phyloP scores from a whole-genome alignment of 2,797 vertebrate species.

The Perodicticus potto region DNA sequence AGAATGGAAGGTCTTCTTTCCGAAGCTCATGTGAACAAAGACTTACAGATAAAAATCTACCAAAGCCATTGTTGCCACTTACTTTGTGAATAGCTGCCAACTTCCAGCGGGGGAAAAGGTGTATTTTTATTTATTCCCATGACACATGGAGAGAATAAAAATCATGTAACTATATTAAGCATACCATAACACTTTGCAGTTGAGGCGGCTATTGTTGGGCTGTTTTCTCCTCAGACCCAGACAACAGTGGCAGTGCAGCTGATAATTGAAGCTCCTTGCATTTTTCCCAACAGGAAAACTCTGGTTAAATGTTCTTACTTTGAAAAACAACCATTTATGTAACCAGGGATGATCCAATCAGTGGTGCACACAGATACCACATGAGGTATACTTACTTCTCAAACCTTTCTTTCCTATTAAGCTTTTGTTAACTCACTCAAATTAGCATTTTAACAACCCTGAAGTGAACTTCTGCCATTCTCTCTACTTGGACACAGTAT shows the following conservation, averaged over 20 bases:
- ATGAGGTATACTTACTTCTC: conserved; percentile 81
- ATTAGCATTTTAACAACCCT: conserved; percentile 93
- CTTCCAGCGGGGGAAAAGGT: conserved; percentile 70
- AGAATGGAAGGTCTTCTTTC: conserved; percentile 82
- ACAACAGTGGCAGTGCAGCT: conserved; percentile 61
- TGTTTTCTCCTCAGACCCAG: not conserved
- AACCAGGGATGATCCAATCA: conserved; percentile 78
- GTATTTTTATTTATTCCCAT: conserved; percentile 81
- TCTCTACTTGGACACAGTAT: conserved; percentile 88
- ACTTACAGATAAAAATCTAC: conserved; percentile 84
- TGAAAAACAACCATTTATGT: conserved; percentile 80
- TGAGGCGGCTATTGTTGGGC: conserved; percentile 42
- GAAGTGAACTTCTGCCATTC: conserved; percentile 91
- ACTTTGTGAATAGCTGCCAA: conserved; percentile 85
- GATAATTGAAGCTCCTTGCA: conserved; percentile 68
- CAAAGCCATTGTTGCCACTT: conserved; percentile 84
- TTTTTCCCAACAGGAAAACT: conserved; percentile 73
- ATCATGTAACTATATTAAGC: conserved; percentile 47
- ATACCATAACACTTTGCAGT: conserved; percentile 62
- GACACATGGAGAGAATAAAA: conserved; percentile 84
- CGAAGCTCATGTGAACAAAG: conserved; percentile 83
- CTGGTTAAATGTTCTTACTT: conserved; percentile 70
- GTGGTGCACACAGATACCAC: conserved; percentile 63
- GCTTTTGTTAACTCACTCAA: conserved; percentile 89
- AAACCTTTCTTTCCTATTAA: conserved; percentile 84